Conservation (phyloP, 2,797 vertebrate genomes). For the Huso huso region DNA sequence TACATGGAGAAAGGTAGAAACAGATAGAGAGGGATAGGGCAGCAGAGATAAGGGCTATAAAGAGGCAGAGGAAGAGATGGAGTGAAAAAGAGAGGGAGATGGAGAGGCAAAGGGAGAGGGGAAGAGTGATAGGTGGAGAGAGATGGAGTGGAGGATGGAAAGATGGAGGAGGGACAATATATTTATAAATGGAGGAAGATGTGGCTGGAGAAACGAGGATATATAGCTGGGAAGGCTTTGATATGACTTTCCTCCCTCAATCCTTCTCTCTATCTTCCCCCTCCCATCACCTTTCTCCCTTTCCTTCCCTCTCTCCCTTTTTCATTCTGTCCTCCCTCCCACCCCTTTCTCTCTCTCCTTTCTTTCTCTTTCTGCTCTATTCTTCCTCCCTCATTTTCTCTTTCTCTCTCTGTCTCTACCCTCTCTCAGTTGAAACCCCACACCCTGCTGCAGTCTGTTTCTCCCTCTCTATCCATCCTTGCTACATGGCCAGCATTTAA, state of each 20-base stretch:
- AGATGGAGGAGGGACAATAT: slow-evolving; percentile 27
- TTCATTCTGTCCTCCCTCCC: background rate
- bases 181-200: slow-evolving; percentile 15
- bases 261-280: no score
- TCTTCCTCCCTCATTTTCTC: background rate
- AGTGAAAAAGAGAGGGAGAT: slow-evolving; percentile 6
- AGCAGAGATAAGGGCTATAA: no score
- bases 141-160: slow-evolving; percentile 15
- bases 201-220: slow-evolving; percentile 15
- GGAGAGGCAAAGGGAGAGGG: slow-evolving; percentile 31
- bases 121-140: slow-evolving; percentile 16
- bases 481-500: slow-evolving; percentile 26
- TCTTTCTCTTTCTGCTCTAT: background rate
- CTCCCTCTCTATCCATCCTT: slow-evolving; percentile 12
- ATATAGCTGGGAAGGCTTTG: slow-evolving; percentile 14
- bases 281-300: background rate
- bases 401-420: background rate
- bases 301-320: background rate
- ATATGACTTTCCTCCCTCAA: no score
- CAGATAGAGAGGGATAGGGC: slow-evolving; percentile 31
- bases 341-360: background rate
- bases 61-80: slow-evolving; percentile 47
- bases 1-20: slow-evolving; percentile 25
- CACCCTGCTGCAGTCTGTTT: slow-evolving; percentile 17
- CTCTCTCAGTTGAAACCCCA: slow-evolving; percentile 5